Percentiles rank a stretch among this genome's conserved stretches.
Evolutionary conservation across 2,888 invertebrate species (phyloP).

Genomic region (Leptopterna dolabrata): DNA sequence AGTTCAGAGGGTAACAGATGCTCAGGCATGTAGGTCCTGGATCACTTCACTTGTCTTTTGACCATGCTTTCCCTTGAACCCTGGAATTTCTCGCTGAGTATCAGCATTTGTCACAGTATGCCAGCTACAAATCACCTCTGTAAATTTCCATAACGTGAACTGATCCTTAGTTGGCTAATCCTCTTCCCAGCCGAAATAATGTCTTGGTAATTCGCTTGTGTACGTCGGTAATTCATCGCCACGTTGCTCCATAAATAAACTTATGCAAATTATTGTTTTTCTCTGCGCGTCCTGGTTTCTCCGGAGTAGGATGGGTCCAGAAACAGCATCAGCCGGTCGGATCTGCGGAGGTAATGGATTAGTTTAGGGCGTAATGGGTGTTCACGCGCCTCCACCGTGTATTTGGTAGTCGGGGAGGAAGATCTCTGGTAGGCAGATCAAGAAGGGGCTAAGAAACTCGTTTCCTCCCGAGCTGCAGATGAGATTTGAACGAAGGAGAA

Average conservation of each 20-base stretch:
- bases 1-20: too few species aligned
- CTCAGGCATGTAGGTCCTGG: too few species aligned
- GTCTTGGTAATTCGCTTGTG: background rate
- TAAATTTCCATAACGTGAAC: background rate
- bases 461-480: slow-evolving; percentile 15
- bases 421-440: slow-evolving; percentile 7
- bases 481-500: slow-evolving; percentile 54
- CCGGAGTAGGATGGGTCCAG: background rate
- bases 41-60: too few species aligned
- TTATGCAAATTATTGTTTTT: background rate
- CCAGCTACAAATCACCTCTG: background rate
- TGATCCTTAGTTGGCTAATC: background rate
- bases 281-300: background rate
- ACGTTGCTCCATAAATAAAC: background rate
- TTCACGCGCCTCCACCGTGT: background rate
- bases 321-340: background rate
- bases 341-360: background rate
- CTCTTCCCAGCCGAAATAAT: background rate
- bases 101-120: background rate
- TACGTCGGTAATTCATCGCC: background rate
- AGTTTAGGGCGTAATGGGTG: background rate
- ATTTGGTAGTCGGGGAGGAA: background rate
- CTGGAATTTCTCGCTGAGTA: background rate
- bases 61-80: background rate
- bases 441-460: slow-evolving; percentile 19